Percentiles rank a stretch among this genome's conserved stretches.
These are phyloP conservation scores for Piaya cayana DNA, from an alignment of 2,113 vertebrate genomes.

Conservation along the genomic window DNA sequence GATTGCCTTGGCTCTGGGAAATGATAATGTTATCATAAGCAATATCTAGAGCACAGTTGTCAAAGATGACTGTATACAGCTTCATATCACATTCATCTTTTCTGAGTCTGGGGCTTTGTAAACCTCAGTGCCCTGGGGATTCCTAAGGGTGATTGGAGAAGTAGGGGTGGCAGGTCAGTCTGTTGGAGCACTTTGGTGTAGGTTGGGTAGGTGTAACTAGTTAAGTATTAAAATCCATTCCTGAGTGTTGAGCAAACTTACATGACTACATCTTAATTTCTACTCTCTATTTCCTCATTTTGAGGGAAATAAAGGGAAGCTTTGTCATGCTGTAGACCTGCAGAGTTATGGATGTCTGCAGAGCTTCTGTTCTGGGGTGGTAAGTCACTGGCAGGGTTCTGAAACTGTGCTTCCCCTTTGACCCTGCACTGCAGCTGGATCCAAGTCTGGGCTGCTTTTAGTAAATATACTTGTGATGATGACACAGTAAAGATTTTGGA, in stretches of 20 bases:
- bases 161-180: neutral
- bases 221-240: neutral
- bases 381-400: neutral
- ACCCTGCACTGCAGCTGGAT: neutral
- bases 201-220: neutral
- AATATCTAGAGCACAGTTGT: neutral
- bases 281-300: neutral
- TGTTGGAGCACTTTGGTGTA: neutral
- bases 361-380: neutral
- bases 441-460: neutral
- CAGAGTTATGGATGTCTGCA: neutral
- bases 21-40: neutral
- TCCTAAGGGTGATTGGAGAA: neutral
- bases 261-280: neutral
- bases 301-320: neutral
- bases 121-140: rapidly evolving
- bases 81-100: neutral
- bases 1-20: neutral
- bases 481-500: neutral
- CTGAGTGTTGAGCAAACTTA: neutral
- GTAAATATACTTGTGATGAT: neutral
- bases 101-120: neutral
- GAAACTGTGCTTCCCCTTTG: neutral
- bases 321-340: neutral
- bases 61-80: neutral